phyloP scores from a whole-genome alignment of 2,888 invertebrate species.

The Plutella xylostella region DNA sequence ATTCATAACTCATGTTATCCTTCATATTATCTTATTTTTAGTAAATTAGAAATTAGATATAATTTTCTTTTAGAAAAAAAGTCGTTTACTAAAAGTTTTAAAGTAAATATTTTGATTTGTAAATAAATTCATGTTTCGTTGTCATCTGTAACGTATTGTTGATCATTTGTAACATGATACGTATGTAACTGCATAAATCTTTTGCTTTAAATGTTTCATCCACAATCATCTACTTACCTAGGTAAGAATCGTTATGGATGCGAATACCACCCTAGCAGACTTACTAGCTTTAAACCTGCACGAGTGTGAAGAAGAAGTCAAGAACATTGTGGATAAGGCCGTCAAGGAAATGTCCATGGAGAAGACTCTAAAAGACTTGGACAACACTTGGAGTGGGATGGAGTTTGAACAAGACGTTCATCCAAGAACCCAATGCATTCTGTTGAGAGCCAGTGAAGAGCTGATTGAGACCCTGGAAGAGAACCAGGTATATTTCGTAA shows the following conservation, averaged over 20 bases:
- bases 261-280: conserved; percentile 91
- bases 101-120: no score
- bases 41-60: no score
- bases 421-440: conserved; percentile 84
- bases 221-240: no score
- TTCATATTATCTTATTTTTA: no score
- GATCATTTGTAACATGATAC: no score
- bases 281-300: conserved; percentile 92
- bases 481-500: conserved; percentile 78
- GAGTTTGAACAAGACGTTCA: conserved; percentile 93
- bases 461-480: conserved; percentile 97
- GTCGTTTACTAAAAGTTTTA: no score
- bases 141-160: no score
- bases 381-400: conserved; percentile 93
- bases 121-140: no score
- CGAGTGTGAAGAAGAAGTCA: conserved; percentile 97
- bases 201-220: no score
- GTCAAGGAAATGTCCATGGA: conserved; percentile 99
- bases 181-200: no score
- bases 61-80: no score
- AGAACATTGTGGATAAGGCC: conserved; percentile 97
- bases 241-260: conserved; percentile 95
- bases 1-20: no score
- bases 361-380: conserved; percentile 89
- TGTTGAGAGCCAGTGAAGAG: conserved; percentile 93